phyloP scores from a whole-genome alignment of 2,888 invertebrate genomes.

The Conops quadrifasciatus region DNA sequence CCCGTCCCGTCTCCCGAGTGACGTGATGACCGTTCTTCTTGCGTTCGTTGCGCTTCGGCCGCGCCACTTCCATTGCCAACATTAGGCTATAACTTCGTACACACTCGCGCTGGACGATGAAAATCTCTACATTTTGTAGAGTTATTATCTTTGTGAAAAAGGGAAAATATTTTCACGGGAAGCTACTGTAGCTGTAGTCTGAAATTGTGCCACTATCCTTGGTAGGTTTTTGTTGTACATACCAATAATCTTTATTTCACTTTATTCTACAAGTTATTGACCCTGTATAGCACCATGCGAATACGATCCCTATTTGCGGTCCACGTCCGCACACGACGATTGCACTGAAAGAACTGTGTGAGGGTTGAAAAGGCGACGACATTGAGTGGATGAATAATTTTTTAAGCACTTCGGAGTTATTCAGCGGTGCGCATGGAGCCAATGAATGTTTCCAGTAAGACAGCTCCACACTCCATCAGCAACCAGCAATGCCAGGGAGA shows the following conservation, averaged over 20 bases:
- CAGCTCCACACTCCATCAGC: not conserved
- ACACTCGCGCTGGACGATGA: not conserved
- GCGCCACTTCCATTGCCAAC: conserved; percentile 3
- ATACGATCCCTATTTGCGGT: conserved; percentile 44
- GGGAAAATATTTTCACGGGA: too few relatives aligned
- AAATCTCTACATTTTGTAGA: conserved; percentile 19
- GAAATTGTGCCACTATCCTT: not conserved
- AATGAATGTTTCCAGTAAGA: conserved; percentile 6
- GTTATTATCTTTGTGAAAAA: not conserved
- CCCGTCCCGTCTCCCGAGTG: not conserved
- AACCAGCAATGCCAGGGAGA: not conserved
- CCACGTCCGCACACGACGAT: conserved; percentile 59
- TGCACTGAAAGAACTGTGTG: conserved; percentile 60
- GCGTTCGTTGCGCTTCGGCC: conserved; percentile 19
- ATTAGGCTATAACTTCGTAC: conserved; percentile 13
- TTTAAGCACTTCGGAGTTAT: conserved; percentile 24
- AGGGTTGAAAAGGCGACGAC: conserved; percentile 48
- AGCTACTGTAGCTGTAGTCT: too few relatives aligned
- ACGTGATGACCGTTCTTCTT: not conserved
- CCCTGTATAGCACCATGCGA: conserved; percentile 42
- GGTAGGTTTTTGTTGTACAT: not conserved
- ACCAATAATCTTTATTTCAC: not conserved
- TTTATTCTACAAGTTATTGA: conserved; percentile 18
- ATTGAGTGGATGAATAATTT: conserved; percentile 39
- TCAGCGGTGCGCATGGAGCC: conserved; percentile 1